Percentiles rank a stretch among this genome's conserved stretches.
Conservation (phyloP, 2,113 vertebrate species). For the Motacilla tschutschensis region DNA sequence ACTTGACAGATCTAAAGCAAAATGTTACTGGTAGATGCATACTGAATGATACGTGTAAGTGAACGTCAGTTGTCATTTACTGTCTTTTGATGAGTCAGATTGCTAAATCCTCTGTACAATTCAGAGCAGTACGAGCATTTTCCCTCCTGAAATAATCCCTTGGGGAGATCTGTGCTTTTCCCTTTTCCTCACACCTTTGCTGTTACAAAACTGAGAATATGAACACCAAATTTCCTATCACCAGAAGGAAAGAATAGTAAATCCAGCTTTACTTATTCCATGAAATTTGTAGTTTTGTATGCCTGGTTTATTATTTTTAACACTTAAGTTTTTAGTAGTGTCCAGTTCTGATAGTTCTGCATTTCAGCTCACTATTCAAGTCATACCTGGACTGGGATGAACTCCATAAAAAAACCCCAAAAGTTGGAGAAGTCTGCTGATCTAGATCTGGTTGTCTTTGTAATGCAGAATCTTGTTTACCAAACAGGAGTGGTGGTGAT, state of each 20-base stretch:
- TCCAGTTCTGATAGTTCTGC: background rate
- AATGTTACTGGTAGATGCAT: background rate
- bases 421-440: background rate
- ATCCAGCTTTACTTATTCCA: background rate
- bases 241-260: background rate
- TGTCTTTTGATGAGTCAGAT: background rate
- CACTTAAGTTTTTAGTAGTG: background rate
- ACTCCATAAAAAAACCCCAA: background rate
- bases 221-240: background rate
- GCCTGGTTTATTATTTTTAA: background rate
- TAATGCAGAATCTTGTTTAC: background rate
- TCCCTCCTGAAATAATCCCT: background rate
- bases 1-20: background rate
- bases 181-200: background rate
- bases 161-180: background rate
- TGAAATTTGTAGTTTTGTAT: background rate
- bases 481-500: background rate
- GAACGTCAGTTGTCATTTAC: background rate
- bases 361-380: background rate
- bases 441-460: background rate
- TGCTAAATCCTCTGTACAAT: background rate
- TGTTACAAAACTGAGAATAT: background rate
- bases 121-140: background rate
- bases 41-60: background rate
- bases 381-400: background rate